Percentiles rank a stretch among this genome's conserved stretches.
Evolutionary conservation across 1,140 invertebrate genomes (phyloP).

Genomic region (Dreissena rostriformis): DNA sequence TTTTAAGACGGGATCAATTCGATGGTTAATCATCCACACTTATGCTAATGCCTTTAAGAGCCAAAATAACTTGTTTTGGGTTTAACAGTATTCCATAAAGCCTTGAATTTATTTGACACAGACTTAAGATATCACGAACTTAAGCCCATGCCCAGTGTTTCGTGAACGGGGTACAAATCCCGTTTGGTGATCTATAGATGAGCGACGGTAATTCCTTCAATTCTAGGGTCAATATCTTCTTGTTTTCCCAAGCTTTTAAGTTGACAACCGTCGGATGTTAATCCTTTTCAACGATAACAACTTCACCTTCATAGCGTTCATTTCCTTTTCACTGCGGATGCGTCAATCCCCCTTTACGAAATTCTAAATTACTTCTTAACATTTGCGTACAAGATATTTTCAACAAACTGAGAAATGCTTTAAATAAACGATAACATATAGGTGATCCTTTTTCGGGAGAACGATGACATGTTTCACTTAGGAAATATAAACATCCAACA

Average conservation of each 20-base stretch:
- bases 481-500: too few relatives aligned
- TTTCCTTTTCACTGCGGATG: too few relatives aligned
- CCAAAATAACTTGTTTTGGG: constrained; percentile 20
- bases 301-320: too few relatives aligned
- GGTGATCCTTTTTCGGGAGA: too few relatives aligned
- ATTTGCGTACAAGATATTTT: too few relatives aligned
- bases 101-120: constrained; percentile 11
- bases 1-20: too few relatives aligned
- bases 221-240: constrained; percentile 48
- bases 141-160: constrained; percentile 26
- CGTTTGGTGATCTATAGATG: constrained; percentile 25
- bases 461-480: too few relatives aligned
- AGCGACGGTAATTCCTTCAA: constrained; percentile 40
- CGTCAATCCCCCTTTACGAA: too few relatives aligned
- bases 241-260: constrained; percentile 9
- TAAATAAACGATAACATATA: too few relatives aligned
- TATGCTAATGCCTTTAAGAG: constrained; percentile 12
- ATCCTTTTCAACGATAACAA: constrained; percentile 32
- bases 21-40: not conserved
- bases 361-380: too few relatives aligned
- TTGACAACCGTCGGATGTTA: constrained; percentile 35
- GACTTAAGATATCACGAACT: constrained; percentile 30
- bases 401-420: too few relatives aligned
- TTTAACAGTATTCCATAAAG: constrained; percentile 33
- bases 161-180: constrained; percentile 38